These are phyloP conservation scores for Drosophila dunni DNA, from an alignment of 1,140 invertebrate species.

Conservation along the genomic window DNA sequence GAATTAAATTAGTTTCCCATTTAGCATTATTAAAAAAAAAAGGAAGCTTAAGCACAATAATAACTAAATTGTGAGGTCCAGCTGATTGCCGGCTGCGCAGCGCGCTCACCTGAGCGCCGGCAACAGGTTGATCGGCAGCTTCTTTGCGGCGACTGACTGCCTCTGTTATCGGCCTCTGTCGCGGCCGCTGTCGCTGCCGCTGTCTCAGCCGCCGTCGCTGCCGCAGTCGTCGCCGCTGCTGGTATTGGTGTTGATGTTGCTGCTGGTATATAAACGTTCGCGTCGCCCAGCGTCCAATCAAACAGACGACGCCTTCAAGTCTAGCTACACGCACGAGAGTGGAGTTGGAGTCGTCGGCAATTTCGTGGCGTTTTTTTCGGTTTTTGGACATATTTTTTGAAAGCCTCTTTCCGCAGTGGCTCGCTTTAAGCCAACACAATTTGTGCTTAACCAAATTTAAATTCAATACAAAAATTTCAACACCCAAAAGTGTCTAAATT, in stretches of 20 bases:
- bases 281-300: conserved; percentile 68
- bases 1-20: too few relatives aligned
- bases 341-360: conserved; percentile 82
- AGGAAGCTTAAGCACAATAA: neutral
- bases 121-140: conserved; percentile 47
- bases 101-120: conserved; percentile 23
- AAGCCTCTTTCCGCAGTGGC: conserved; percentile 36
- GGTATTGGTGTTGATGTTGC: conserved; percentile 34
- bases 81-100: conserved; percentile 23
- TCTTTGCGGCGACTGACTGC: conserved; percentile 25
- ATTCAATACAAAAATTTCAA: conserved; percentile 51
- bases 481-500: conserved; percentile 25
- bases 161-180: conserved; percentile 36
- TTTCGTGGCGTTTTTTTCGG: conserved; percentile 73
- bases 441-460: conserved; percentile 43
- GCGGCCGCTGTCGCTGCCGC: conserved; percentile 8
- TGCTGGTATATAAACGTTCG: conserved; percentile 73
- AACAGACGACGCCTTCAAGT: conserved; percentile 85
- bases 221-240: conserved; percentile 11
- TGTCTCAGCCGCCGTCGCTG: conserved; percentile 5
- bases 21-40: neutral
- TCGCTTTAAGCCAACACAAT: conserved; percentile 18
- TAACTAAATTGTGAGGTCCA: conserved; percentile 4
- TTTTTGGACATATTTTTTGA: conserved; percentile 52
- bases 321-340: conserved; percentile 84